phyloP scores from a whole-genome alignment of 1,140 invertebrate species.

The Drosophila dunni region DNA sequence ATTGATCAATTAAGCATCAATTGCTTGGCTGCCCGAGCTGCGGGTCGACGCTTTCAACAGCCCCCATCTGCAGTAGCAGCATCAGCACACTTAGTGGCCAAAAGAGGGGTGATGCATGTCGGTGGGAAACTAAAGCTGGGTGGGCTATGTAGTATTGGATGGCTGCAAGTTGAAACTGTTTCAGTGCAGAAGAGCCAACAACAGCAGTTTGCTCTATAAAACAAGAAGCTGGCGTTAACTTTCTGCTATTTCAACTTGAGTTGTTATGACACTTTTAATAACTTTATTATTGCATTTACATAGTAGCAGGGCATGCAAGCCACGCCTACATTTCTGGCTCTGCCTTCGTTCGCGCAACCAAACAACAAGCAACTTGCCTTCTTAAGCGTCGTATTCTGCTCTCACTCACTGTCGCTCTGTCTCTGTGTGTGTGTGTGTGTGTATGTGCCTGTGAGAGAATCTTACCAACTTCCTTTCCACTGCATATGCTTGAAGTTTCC shows the following conservation, averaged over 20 bases:
- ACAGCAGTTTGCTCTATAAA: conserved; percentile 52
- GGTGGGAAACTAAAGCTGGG: not conserved
- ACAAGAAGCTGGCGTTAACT: conserved; percentile 71
- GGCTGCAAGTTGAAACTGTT: not conserved
- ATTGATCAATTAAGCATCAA: conserved; percentile 83
- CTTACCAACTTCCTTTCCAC: conserved; percentile 27
- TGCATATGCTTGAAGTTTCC: conserved; percentile 66
- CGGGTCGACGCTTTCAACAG: conserved; percentile 45
- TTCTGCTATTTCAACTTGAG: conserved; percentile 82
- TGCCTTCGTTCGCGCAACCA: conserved; percentile 8
- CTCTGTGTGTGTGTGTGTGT: not conserved
- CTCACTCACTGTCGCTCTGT: too few relatives aligned
- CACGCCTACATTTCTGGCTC: conserved; percentile 1
- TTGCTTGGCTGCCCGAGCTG: conserved; percentile 69
- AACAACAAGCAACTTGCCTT: conserved; percentile 59
- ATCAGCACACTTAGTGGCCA: conserved; percentile 17
- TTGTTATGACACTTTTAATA: conserved; percentile 85
- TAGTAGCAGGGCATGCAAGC: conserved; percentile 62
- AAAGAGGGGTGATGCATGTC: not conserved
- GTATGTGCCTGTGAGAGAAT: conserved; percentile 4
- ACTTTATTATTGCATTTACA: conserved; percentile 85
- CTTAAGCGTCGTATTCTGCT: conserved; percentile 31
- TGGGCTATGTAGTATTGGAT: not conserved
- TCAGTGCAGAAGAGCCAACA: not conserved
- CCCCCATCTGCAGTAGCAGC: conserved; percentile 28